Evolutionary conservation across 2,113 vertebrate species (phyloP).

Genomic region (Rhizomys pruinosus): DNA sequence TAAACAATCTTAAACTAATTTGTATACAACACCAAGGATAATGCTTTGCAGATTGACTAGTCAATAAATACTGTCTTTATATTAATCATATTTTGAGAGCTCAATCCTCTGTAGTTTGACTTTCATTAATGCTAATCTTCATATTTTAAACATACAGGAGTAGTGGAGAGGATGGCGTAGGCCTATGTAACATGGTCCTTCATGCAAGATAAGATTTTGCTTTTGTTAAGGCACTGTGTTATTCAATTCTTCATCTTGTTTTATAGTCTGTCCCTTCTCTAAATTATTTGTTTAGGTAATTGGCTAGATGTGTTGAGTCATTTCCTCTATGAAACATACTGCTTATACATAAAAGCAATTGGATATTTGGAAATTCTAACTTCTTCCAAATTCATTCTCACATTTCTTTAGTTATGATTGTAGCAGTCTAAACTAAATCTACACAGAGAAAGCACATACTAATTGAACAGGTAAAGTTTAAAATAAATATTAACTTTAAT

Average conservation of each 20-base stretch:
- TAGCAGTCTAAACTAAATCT: background rate
- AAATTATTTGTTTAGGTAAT: conserved; percentile 52
- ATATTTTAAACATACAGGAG: background rate
- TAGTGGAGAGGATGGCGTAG: background rate
- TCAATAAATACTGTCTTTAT: background rate
- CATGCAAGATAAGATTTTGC: background rate
- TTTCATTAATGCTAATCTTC: background rate
- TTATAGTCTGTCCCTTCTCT: conserved; percentile 1
- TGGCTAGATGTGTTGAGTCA: conserved; percentile 56
- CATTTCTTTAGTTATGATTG: background rate
- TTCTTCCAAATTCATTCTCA: background rate
- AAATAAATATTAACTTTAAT: conserved; percentile 14
- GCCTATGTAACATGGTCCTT: background rate
- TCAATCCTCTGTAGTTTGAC: background rate
- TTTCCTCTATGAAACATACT: conserved; percentile 45
- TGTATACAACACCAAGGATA: background rate
- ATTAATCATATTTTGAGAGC: background rate
- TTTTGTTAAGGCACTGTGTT: background rate
- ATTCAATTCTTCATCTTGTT: too few species aligned
- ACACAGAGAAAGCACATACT: background rate
- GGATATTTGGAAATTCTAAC: conserved; percentile 45
- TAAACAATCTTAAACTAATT: background rate
- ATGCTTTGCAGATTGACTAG: background rate
- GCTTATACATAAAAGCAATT: background rate
- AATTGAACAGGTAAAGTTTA: conserved; percentile 42